Evolutionary conservation across 1,140 invertebrate species (phyloP).

Genomic region (Zelostemma sp.): DNA sequence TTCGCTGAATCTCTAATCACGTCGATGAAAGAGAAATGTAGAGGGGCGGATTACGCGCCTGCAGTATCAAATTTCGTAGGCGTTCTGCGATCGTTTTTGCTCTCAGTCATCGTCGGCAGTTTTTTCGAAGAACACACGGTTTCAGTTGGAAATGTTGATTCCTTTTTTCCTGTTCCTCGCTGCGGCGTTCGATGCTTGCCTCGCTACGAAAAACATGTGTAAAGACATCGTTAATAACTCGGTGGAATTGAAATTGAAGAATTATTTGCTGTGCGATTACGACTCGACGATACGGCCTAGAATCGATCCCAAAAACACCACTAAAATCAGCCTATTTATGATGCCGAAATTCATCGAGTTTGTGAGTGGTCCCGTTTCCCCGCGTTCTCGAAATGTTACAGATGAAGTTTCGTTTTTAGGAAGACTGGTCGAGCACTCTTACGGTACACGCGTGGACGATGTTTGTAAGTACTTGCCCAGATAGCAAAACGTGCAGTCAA

Average conservation of each 20-base stretch:
- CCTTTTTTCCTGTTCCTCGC: background rate
- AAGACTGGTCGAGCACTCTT: constrained; percentile 17
- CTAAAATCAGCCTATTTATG: constrained; percentile 59
- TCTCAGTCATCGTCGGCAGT: background rate
- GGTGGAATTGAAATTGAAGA: constrained; percentile 49
- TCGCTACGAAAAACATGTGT: constrained; percentile 25
- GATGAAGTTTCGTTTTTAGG: constrained; percentile 14
- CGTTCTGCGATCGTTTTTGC: background rate
- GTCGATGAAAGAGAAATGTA: too few species aligned
- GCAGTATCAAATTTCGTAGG: background rate
- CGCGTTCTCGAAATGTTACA: background rate
- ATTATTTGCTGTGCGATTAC: constrained; percentile 67
- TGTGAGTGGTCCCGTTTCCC: constrained; percentile 35
- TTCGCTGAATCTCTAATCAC: too few species aligned
- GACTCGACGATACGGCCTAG: constrained; percentile 64
- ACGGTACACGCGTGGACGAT: constrained; percentile 30
- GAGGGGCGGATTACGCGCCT: background rate
- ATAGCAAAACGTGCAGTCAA: too few species aligned
- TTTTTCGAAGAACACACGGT: background rate
- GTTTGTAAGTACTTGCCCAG: too few species aligned
- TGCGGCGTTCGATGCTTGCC: background rate
- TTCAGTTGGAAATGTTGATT: background rate
- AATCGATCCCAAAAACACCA: constrained; percentile 55
- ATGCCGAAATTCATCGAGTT: constrained; percentile 63
- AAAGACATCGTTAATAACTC: constrained; percentile 47